phyloP scores from a whole-genome alignment of 92 coral and sea anemone genomes.

The Zoanthus sansibaricus region DNA sequence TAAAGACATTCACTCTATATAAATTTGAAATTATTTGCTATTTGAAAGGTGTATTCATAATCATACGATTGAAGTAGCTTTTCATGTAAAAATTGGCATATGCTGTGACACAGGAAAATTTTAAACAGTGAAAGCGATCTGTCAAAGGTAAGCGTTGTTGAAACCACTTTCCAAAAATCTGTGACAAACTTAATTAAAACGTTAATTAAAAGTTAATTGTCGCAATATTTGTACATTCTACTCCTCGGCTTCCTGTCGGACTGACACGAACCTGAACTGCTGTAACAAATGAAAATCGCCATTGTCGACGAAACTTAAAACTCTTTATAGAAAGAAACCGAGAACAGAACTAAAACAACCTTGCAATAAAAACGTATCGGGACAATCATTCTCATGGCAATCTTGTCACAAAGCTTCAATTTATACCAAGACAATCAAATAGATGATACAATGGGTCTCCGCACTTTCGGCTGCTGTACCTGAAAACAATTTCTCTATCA shows the following conservation, averaged over 20 bases:
- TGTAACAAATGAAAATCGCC: background rate
- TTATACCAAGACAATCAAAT: too few relatives aligned
- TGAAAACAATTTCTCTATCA: too few relatives aligned
- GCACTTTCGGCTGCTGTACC: too few relatives aligned
- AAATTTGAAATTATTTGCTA: too few relatives aligned
- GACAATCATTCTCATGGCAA: background rate
- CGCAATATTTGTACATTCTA: too few relatives aligned
- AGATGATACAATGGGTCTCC: too few relatives aligned
- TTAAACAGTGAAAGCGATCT: background rate
- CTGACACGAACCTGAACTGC: background rate
- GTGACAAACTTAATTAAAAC: background rate
- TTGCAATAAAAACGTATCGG: background rate
- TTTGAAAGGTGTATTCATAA: too few relatives aligned
- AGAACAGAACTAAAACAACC: background rate
- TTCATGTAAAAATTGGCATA: background rate
- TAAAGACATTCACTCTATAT: too few relatives aligned
- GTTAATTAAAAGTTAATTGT: background rate
- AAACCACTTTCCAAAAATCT: background rate
- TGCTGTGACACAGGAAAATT: background rate
- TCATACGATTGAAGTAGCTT: too few relatives aligned
- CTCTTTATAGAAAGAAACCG: background rate
- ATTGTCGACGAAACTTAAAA: background rate
- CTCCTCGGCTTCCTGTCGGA: background rate
- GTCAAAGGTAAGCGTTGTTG: background rate
- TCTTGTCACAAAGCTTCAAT: too few relatives aligned